Evolutionary conservation across 1,140 invertebrate genomes (phyloP), one percentile per base, ranked within the genome.

Genomic region (Melitaea cinxia): DNA sequence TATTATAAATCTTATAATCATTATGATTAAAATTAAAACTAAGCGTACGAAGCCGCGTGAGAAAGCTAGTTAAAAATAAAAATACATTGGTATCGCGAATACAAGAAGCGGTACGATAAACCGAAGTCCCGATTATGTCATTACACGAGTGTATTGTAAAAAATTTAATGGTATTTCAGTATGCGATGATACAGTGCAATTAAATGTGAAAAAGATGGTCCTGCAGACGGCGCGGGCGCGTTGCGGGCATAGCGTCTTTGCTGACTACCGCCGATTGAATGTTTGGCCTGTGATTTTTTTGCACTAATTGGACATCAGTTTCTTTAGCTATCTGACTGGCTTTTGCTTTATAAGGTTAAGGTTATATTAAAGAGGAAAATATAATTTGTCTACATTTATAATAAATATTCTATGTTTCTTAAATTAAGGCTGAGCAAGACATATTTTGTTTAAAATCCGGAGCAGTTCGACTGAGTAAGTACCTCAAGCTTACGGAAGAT

Each of bases 141-240:
- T 87, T 87, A 87, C 37, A 23, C 17, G 45, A 39, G 59, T 35
- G 69, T 49, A 50, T 39, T 30, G 69, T 57, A 76, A 80, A 84
- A 86, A 87, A 73, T 50, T 70, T 74, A 78, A 77, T 74, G 77
- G 77, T 78, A 78, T 82, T 76, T 79, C 69, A 81, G 82, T 83
- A 85, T 85, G 82, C 78, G 81, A 87, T 87, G 84, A 87, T 87
- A 87, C 82, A 74, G 67, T 52, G 76, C 77, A 82, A 87, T 87
- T 85, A 87, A 80, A 74, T 73, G 71, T 60, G 67, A 47, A 15
- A 47, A 53, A 54, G 57, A 65, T 59, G 56, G 64, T 2, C 12
- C 28, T 39, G 53, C 37, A 64, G 50, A 50, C 70, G 73, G 65
- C 66, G 62, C 58, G 69, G 65, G 69, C 68, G 72, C 76, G 77